Evolutionary conservation across 2,888 invertebrate species (phyloP), one percentile per base, ranked within the genome.

Genomic region (Orthosia gracilis): DNA sequence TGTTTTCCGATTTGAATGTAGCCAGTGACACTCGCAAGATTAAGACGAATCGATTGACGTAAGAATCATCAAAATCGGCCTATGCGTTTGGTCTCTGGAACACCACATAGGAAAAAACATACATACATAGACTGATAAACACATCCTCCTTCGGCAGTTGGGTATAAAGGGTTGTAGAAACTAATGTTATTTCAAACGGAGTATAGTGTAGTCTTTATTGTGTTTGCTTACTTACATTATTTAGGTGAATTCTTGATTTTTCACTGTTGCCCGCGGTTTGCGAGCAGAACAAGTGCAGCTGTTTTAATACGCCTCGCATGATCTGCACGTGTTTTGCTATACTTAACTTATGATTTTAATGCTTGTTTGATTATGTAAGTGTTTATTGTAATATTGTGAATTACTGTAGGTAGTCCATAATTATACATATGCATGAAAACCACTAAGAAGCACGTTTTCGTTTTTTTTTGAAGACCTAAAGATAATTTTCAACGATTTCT

Each of bases 281-380:
- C 0, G 15, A 13, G 9, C 26, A 54, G 15, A 45, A 59, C 1
- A 73, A 40, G 1, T 1, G 4, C 23, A 58, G 26, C 45, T 18
- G 59, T 59, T 45, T n/a, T 18, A 47, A n/a, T 31, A 47, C 5
- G 13, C 11, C 9, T 49, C 11, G 31, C 21, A 13, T 31, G 7
- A 7, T n/a, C 31, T 49, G 68, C 73, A 57, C 18, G 12, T 21
- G 50, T n/a, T 58, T 66, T 55, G 23, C 13, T 11, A 55, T 17
- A 73, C 1, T 40, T 40, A 55, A 73, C 1, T 40, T 40, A 55
- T 15, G 15, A 18, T 57, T 68, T 77, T 50, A 52, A 21, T 45
- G n/a, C 21, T 71, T 50, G 1, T 3, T 73, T 52, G 26, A 49
- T 26, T 52, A 58, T 45, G 47, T 57, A 23, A 70, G n/a, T 73